phyloP scores from a whole-genome alignment of 2,113 vertebrate species.

The Poicephalus meyeri region DNA sequence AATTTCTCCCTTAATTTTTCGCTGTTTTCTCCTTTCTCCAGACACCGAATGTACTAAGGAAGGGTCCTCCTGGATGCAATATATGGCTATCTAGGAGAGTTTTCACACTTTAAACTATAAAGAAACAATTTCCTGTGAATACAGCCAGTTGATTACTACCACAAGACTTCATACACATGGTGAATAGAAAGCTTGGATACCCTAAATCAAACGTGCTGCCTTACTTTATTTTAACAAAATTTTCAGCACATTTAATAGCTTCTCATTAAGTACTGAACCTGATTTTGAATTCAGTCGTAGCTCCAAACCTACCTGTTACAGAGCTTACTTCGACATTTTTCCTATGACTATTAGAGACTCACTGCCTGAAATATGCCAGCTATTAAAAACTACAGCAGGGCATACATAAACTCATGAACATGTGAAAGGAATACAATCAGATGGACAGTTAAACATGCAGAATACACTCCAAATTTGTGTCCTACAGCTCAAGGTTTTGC shows the following conservation, averaged over 20 bases:
- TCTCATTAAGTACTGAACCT: neutral
- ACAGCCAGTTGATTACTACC: neutral
- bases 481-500: neutral
- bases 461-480: neutral
- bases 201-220: neutral
- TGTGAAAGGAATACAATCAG: neutral
- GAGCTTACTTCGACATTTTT: neutral
- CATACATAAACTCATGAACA: neutral
- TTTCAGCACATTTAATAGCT: neutral
- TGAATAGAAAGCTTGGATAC: neutral
- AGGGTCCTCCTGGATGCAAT: neutral
- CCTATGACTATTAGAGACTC: fast-evolving
- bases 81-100: neutral
- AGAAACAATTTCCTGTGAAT: constrained; percentile 30
- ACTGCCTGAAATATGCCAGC: neutral
- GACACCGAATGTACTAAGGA: neutral
- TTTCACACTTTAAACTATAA: neutral
- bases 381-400: neutral
- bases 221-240: neutral
- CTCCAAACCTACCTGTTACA: neutral
- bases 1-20: constrained; percentile 9
- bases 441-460: neutral
- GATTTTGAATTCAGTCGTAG: neutral
- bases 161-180: neutral
- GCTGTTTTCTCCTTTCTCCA: neutral